phyloP scores from a whole-genome alignment of 2,888 invertebrate species.

The Himalopsyche japonica region DNA sequence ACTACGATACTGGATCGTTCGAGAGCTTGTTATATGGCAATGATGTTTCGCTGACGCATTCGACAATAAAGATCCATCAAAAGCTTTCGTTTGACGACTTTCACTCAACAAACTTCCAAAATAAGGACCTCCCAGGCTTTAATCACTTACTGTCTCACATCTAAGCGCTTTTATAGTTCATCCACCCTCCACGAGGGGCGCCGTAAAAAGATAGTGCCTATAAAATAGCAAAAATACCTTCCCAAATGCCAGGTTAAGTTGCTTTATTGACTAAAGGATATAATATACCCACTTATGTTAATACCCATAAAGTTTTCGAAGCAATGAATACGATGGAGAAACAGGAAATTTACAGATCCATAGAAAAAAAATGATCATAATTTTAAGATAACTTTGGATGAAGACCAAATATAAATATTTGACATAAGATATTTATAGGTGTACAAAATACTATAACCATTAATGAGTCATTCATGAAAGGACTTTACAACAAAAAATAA shows the following conservation, averaged over 20 bases:
- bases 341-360: too few relatives aligned
- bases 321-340: neutral
- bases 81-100: neutral
- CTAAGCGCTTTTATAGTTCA: neutral
- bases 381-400: too few relatives aligned
- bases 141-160: neutral
- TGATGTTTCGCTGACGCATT: neutral
- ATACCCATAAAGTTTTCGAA: neutral
- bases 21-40: too few relatives aligned
- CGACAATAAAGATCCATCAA: neutral
- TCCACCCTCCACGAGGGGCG: neutral
- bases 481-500: too few relatives aligned
- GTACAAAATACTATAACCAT: too few relatives aligned
- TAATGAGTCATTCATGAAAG: too few relatives aligned
- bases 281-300: neutral
- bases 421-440: too few relatives aligned
- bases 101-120: neutral
- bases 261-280: neutral
- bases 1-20: too few relatives aligned
- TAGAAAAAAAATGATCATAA: too few relatives aligned
- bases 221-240: neutral
- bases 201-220: neutral
- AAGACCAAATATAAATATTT: too few relatives aligned
- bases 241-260: neutral
- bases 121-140: neutral